Percentiles rank a stretch among this genome's conserved stretches.
Evolutionary conservation across 2,888 invertebrate genomes (phyloP).

Genomic region (Brachypalpus laphriformis): DNA sequence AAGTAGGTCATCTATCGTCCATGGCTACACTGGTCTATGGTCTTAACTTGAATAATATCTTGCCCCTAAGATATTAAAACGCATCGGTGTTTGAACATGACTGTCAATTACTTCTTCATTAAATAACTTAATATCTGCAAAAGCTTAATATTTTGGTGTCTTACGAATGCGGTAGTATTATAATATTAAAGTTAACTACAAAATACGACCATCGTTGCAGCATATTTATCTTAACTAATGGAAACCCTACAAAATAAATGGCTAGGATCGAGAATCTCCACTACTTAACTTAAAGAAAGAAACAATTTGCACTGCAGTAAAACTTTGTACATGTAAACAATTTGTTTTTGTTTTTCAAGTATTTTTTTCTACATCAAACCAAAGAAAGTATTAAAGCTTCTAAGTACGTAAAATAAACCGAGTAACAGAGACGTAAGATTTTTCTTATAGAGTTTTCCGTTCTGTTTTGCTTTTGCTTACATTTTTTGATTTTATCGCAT

Average conservation of each 20-base stretch:
- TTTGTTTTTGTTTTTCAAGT: constrained; percentile 35
- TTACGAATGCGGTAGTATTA: no score
- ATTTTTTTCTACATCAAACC: not conserved
- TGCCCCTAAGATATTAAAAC: no score
- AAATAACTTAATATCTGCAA: no score
- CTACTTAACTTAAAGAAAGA: constrained; percentile 6
- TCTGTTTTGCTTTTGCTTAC: constrained; percentile 47
- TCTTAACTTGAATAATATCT: no score
- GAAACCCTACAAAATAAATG: not conserved
- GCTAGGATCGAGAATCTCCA: constrained; percentile 61
- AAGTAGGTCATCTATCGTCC: no score
- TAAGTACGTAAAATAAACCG: constrained; percentile 61
- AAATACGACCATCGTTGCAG: constrained; percentile 2
- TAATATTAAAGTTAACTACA: no score
- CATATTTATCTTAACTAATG: constrained; percentile 5
- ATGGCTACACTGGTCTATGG: no score
- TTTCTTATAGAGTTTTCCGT: not conserved
- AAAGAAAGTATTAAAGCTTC: constrained; percentile 39
- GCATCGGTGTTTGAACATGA: no score
- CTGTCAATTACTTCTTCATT: no score
- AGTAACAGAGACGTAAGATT: constrained; percentile 13
- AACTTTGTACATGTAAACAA: constrained; percentile 54
- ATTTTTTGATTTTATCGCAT: constrained; percentile 40
- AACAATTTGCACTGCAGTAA: constrained; percentile 74
- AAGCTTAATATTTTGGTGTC: no score